phyloP scores from a whole-genome alignment of 2,888 invertebrate genomes.

The Nipponacmea schrenckii region DNA sequence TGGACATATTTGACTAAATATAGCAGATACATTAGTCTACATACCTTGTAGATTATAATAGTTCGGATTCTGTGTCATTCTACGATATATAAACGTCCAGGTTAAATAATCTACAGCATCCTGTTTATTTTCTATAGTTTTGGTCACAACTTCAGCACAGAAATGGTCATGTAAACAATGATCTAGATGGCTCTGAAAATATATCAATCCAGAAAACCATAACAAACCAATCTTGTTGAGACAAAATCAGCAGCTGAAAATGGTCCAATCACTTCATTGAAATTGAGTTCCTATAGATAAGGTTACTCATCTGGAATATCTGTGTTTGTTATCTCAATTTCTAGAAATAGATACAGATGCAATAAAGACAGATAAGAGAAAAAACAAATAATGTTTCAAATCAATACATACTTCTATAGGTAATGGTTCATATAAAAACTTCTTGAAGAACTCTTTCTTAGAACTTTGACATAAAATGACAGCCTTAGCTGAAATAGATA shows the following conservation, averaged over 20 bases:
- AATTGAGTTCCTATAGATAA: no score
- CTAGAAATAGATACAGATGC: no score
- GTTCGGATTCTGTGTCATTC: slow-evolving; percentile 98
- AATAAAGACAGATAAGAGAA: no score
- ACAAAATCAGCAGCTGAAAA: background rate
- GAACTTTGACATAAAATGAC: slow-evolving; percentile 96
- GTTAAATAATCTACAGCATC: slow-evolving; percentile 99
- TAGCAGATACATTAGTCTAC: no score
- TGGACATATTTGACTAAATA: no score
- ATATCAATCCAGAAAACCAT: background rate
- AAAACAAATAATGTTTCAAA: no score
- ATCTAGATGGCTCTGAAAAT: slow-evolving; percentile 87
- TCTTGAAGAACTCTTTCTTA: slow-evolving; percentile 98
- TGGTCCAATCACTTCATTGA: no score
- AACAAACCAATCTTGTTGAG: background rate
- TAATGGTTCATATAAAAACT: slow-evolving; percentile 94
- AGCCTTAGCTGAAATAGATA: slow-evolving; percentile 74
- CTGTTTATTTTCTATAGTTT: slow-evolving; percentile 99
- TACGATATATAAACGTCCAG: slow-evolving; percentile 97
- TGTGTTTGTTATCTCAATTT: no score
- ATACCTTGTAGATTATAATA: slow-evolving; percentile 92
- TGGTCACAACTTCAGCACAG: slow-evolving; percentile 99
- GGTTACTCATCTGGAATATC: no score
- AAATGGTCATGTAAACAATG: slow-evolving; percentile 98
- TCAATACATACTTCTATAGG: slow-evolving; percentile 80